These are phyloP conservation scores for Ciconia maguari DNA, from an alignment of 2,113 vertebrate species.

Conservation along the genomic window DNA sequence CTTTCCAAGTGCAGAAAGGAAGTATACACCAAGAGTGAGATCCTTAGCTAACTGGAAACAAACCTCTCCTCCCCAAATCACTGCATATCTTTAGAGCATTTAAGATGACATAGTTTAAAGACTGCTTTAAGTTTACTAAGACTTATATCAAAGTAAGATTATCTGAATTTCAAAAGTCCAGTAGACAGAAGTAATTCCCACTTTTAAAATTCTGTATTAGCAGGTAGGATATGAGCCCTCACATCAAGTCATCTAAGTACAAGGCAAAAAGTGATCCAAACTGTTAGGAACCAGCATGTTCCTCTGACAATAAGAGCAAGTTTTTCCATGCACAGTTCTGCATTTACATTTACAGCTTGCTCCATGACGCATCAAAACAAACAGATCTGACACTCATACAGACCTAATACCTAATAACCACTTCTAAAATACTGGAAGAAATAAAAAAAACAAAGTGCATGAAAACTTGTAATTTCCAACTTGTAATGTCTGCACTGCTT, in stretches of 20 bases:
- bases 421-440: neutral
- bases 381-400: neutral
- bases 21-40: accelerated
- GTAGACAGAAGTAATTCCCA: neutral
- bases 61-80: neutral
- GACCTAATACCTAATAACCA: no score
- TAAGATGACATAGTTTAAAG: neutral
- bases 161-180: neutral
- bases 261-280: neutral
- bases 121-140: neutral
- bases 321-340: neutral
- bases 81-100: neutral
- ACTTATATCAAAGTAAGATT: neutral
- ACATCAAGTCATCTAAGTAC: neutral
- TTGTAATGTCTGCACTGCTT: neutral
- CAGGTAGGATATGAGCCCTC: neutral
- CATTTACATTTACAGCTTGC: neutral
- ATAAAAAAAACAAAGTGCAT: neutral
- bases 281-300: neutral
- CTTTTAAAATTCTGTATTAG: neutral
- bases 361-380: neutral
- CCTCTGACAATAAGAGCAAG: neutral
- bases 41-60: neutral
- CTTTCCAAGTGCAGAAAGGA: neutral
- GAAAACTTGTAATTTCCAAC: neutral